Evolutionary conservation across 2,888 invertebrate species (phyloP), one percentile per base, ranked within the genome.

Genomic region (Cantharis lateralis): DNA sequence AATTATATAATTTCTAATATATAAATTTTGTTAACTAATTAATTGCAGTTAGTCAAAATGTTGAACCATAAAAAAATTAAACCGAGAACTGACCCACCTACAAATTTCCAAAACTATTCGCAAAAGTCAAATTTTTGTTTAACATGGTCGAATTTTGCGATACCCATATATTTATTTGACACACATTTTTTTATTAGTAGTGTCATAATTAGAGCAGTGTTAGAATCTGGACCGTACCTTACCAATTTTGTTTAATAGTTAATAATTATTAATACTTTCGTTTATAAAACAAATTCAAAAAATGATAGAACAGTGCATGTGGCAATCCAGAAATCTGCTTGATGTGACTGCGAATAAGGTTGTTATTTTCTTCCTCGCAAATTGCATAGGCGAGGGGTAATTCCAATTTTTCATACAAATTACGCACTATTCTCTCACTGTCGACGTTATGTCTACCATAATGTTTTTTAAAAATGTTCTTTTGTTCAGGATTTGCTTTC

Each of bases 311-410:
- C 72, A 96, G 87, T 79, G 94, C 92, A 83, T 95, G 95, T 0
- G 95, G 95, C 26, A 96, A 89, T 26, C 94, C 91, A 0, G 95
- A 95, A 81, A 95, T 93, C 88, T 96, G 95, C 83, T 95, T 95
- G 82, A 96, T 95, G 86, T 95, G 95, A 9, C 94, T 94, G 84
- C 92, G 93, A 82, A 96, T 93, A 83, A 94, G 91, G 85, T 95
- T 95, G 84, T 94, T 95, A 13, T 93, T 94, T 83, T 95, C 94
- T 85, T 96, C 95, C 88, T 96, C 96, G 82, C 95, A 96, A 28
- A 93, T 91, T 0, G 93, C 91, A 86, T 93, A 97, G 0, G 94
- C 93, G 79, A 93, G 91, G 0, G 94, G 93, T 63, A 97, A 87
- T 78, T 93, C 93, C 3, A 96, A 88, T 79, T 95, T 94, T 84